Conservation (phyloP, 2,888 invertebrate genomes). For the Parnassius orleans region DNA sequence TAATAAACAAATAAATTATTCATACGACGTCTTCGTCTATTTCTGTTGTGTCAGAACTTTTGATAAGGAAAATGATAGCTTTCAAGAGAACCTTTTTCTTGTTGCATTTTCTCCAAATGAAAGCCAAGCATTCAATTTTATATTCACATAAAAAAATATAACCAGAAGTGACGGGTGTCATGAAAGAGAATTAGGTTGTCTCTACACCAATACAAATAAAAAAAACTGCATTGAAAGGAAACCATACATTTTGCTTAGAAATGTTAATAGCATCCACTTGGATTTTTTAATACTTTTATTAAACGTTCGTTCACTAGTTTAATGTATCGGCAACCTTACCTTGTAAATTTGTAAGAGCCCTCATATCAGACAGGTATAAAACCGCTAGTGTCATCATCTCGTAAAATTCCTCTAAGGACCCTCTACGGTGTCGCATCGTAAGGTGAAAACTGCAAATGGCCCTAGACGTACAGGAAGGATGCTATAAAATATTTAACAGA, state of each 20-base stretch:
- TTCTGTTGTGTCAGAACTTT: conserved; percentile 52
- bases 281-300: too few relatives aligned
- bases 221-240: not conserved
- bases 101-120: conserved; percentile 31
- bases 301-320: not conserved
- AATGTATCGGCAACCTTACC: conserved; percentile 26
- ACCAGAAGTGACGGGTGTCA: conserved; percentile 18
- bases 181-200: conserved; percentile 11
- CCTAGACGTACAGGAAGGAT: conserved; percentile 25
- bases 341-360: conserved; percentile 55
- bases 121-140: conserved; percentile 37
- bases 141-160: conserved; percentile 29
- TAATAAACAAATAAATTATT: conserved; percentile 66
- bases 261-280: too few relatives aligned
- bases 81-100: conserved; percentile 36
- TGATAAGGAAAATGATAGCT: conserved; percentile 51
- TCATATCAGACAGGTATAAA: conserved; percentile 62
- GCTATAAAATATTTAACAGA: conserved; percentile 33
- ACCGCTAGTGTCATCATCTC: conserved; percentile 58
- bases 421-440: conserved; percentile 43
- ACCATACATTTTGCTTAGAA: too few relatives aligned
- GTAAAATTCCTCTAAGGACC: conserved; percentile 62
- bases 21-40: conserved; percentile 51
- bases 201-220: not conserved
- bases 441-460: conserved; percentile 45